Conservation (phyloP, 2,888 invertebrate species). For the Syrphus vitripennis region DNA sequence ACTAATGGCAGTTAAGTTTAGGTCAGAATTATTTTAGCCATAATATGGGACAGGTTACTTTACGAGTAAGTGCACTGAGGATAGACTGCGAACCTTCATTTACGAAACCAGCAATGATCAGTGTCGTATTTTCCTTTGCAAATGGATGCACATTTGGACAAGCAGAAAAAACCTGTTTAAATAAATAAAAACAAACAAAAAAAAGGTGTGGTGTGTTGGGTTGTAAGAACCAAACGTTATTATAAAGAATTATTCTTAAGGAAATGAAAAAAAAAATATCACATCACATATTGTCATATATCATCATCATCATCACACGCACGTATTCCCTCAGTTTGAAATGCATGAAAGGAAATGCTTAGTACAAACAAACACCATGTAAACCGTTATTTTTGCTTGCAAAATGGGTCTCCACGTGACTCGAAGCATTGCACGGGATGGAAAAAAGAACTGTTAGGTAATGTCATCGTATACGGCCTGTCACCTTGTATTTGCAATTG, state of each 20-base stretch:
- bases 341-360: constrained; percentile 58
- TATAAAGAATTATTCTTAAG: background rate
- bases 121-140: constrained; percentile 16
- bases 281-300: background rate
- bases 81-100: no score
- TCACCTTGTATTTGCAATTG: constrained; percentile 21
- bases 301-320: constrained; percentile 11
- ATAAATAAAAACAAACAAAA: background rate
- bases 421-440: background rate
- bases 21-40: background rate
- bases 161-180: background rate
- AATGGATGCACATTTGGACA: constrained; percentile 15
- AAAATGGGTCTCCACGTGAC: constrained; percentile 59
- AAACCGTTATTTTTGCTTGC: constrained; percentile 37
- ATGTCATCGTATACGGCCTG: constrained; percentile 3
- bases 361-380: constrained; percentile 12
- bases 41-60: constrained; percentile 8
- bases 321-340: constrained; percentile 19
- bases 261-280: constrained; percentile 28
- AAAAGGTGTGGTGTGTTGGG: constrained; percentile 13
- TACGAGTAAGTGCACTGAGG: background rate
- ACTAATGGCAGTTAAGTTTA: no score
- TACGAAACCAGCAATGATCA: constrained; percentile 19
- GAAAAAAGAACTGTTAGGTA: constrained; percentile 19
- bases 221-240: background rate